These are phyloP conservation scores for Acinonyx jubatus DNA, from an alignment of 2,113 vertebrate species.

Conservation along the genomic window DNA sequence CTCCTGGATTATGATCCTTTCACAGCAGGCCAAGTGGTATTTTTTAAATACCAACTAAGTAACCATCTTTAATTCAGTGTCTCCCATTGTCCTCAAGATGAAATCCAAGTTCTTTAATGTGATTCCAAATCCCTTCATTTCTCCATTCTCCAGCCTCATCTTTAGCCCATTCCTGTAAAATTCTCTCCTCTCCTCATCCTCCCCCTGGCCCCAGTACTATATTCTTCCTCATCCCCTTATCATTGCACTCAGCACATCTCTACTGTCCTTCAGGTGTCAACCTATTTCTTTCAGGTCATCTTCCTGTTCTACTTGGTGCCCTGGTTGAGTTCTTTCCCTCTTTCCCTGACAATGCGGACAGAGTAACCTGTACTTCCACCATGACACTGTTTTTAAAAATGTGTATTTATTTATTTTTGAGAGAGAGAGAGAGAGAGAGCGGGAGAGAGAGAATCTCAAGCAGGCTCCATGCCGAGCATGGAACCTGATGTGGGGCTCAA, in stretches of 20 bases:
- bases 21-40: not conserved
- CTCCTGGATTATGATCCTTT: not conserved
- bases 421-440: too few relatives aligned
- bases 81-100: not conserved
- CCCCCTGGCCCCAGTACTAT: too few relatives aligned
- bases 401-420: too few relatives aligned
- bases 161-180: not conserved
- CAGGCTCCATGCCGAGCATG: too few relatives aligned
- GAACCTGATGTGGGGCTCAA: too few relatives aligned
- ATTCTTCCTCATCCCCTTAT: not conserved
- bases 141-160: not conserved
- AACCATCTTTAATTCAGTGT: not conserved
- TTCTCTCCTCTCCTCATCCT: too few relatives aligned
- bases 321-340: not conserved
- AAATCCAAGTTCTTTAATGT: not conserved
- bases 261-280: not conserved
- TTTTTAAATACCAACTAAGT: not conserved
- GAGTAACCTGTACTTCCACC: not conserved
- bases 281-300: not conserved
- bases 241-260: not conserved
- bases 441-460: too few relatives aligned
- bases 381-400: not conserved
- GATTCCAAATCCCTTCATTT: not conserved
- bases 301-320: not conserved
- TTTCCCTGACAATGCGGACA: not conserved